Evolutionary conservation across 2,113 vertebrate genomes (phyloP).

Genomic region (Noturus placidus): DNA sequence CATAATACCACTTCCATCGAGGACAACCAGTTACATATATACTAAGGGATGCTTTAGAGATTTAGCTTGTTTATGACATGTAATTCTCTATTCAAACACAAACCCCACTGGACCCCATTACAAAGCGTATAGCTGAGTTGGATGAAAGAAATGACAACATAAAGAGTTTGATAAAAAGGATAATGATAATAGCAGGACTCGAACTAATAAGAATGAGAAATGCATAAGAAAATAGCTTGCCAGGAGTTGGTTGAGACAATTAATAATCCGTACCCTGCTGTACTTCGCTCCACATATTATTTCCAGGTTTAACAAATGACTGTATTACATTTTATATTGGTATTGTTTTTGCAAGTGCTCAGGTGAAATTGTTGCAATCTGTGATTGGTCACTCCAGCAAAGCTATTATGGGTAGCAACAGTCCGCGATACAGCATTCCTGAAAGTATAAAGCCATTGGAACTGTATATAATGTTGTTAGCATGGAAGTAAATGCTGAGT

Average conservation of each 20-base stretch:
- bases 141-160: neutral
- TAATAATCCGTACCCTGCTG: neutral
- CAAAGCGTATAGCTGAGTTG: neutral
- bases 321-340: neutral
- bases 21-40: neutral
- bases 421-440: neutral
- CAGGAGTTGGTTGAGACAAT: neutral
- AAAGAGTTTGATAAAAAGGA: neutral
- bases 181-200: neutral
- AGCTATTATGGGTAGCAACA: neutral
- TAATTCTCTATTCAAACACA: neutral
- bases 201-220: neutral
- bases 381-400: neutral
- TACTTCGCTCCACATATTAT: neutral
- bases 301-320: constrained; percentile 1
- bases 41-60: neutral
- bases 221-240: neutral
- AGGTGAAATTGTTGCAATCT: neutral
- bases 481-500: neutral
- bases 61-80: neutral
- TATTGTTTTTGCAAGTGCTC: neutral
- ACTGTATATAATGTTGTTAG: neutral
- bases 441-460: neutral
- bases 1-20: no score
- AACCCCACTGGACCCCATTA: neutral